Evolutionary conservation across 2,113 vertebrate species (phyloP).

Genomic region (Fulica atra): DNA sequence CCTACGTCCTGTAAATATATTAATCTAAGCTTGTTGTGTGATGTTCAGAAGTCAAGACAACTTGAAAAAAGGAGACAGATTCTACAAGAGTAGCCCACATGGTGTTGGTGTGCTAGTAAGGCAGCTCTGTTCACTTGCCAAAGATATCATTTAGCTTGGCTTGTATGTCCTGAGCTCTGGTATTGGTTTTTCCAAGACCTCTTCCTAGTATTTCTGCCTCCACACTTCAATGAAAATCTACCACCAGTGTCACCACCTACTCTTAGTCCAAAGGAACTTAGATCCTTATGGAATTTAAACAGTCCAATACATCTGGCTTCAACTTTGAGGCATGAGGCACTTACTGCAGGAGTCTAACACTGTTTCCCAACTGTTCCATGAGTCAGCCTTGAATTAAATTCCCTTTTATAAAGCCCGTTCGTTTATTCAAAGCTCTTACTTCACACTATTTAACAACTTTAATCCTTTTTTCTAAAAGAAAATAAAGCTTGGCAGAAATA

Average conservation of each 20-base stretch:
- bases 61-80: not conserved
- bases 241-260: not conserved
- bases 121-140: not conserved
- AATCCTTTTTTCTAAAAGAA: no score
- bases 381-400: not conserved
- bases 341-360: not conserved
- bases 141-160: not conserved
- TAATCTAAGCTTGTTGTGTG: not conserved
- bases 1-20: not conserved
- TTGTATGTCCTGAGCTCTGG: not conserved
- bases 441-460: not conserved
- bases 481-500: slow-evolving; percentile 2
- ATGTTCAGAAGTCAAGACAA: not conserved
- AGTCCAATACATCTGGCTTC: not conserved
- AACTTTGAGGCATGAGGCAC: not conserved
- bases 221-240: not conserved
- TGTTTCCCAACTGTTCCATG: not conserved
- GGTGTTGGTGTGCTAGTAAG: not conserved
- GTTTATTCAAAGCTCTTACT: not conserved
- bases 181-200: not conserved
- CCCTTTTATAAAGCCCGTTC: not conserved
- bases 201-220: not conserved
- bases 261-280: not conserved
- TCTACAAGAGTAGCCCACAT: not conserved
- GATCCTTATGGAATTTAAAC: not conserved